phyloP scores from a whole-genome alignment of 2,797 vertebrate genomes.

The Enteromius viviparus region DNA sequence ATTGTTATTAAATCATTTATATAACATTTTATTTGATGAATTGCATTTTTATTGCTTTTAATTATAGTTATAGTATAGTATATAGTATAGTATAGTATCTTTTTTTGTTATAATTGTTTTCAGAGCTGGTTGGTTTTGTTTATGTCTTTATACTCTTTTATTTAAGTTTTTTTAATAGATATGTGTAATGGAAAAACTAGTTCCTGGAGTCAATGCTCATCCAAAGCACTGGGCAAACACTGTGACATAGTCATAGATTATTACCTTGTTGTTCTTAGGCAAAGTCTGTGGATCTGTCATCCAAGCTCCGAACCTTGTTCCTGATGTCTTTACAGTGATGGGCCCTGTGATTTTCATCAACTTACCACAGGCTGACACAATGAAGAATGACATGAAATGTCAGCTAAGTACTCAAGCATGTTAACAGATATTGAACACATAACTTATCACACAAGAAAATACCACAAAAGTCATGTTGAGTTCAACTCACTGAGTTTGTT shows the following conservation, averaged over 20 bases:
- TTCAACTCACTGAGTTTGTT: slow-evolving; percentile 93
- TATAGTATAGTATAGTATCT: too few relatives aligned
- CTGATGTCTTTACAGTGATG: slow-evolving; percentile 93
- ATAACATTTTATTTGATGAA: neutral
- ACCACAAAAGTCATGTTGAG: neutral
- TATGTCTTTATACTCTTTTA: neutral
- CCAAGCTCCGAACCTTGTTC: slow-evolving; percentile 97
- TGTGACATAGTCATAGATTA: slow-evolving; percentile 62
- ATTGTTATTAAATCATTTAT: neutral
- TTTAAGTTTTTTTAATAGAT: neutral
- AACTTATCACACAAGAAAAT: neutral
- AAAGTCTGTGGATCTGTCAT: slow-evolving; percentile 93
- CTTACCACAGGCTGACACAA: slow-evolving; percentile 92
- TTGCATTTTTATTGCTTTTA: neutral
- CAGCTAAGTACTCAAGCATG: neutral
- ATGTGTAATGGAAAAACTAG: neutral
- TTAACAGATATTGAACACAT: neutral
- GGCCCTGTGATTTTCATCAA: slow-evolving; percentile 98
- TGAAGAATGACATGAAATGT: slow-evolving; percentile 67
- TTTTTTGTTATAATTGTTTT: neutral
- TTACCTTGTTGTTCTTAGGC: slow-evolving; percentile 90
- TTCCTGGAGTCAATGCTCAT: neutral
- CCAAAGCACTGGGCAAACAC: neutral
- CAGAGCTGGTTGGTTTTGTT: neutral
- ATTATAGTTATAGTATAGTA: too few relatives aligned